Evolutionary conservation across 2,888 invertebrate species (phyloP).

Genomic region (Stenichneumon culpator): DNA sequence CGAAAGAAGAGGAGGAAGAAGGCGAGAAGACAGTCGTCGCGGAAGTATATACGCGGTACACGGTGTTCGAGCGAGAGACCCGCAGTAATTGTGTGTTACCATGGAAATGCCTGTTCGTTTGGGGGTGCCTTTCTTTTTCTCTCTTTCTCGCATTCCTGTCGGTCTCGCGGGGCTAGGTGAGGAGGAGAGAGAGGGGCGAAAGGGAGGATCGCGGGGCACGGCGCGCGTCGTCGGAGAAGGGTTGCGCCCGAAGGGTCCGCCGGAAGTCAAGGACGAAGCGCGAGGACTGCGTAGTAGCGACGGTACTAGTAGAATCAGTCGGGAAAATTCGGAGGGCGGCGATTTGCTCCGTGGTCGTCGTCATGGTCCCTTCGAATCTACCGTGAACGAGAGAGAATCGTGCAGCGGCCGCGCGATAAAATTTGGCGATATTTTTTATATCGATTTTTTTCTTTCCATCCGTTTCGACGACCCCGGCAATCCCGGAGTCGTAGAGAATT

Average conservation of each 20-base stretch:
- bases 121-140: conserved; percentile 72
- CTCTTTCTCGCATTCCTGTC: conserved; percentile 50
- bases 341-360: conserved; percentile 42
- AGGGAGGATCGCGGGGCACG: conserved; percentile 74
- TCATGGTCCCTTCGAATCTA: conserved; percentile 43
- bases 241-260: conserved; percentile 76
- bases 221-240: conserved; percentile 80
- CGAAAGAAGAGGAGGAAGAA: conserved; percentile 37
- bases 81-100: conserved; percentile 82
- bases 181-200: conserved; percentile 69
- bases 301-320: conserved; percentile 48
- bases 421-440: neutral
- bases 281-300: conserved; percentile 56
- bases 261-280: conserved; percentile 80
- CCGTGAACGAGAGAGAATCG: neutral
- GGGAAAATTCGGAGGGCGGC: conserved; percentile 64
- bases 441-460: conserved; percentile 13
- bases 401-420: neutral
- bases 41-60: conserved; percentile 18
- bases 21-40: conserved; percentile 55
- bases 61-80: conserved; percentile 59
- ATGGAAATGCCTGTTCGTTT: conserved; percentile 82
- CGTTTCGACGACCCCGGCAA: too few relatives aligned
- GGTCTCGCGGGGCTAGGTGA: conserved; percentile 35
- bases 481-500: too few relatives aligned